phyloP scores from a whole-genome alignment of 2,888 invertebrate species.

The Synanthedon vespiformis region DNA sequence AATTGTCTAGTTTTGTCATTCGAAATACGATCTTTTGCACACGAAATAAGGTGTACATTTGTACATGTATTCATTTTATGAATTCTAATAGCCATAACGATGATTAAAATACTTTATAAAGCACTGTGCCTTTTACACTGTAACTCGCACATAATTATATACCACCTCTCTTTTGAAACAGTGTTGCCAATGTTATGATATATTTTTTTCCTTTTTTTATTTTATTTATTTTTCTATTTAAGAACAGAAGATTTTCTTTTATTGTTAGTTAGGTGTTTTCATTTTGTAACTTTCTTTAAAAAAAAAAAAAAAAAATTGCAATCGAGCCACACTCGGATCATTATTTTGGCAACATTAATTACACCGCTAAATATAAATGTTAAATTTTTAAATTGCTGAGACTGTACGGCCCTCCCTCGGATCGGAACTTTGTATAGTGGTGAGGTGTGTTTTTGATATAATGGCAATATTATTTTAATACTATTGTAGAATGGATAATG shows the following conservation, averaged over 20 bases:
- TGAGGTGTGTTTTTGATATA: not conserved
- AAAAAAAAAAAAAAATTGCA: no score
- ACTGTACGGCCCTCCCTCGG: slow-evolving; percentile 27
- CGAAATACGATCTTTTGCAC: no score
- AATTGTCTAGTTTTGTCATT: no score
- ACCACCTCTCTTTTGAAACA: slow-evolving; percentile 3
- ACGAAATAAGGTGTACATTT: no score
- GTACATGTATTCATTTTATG: no score
- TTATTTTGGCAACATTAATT: slow-evolving; percentile 30
- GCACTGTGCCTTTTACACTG: not conserved
- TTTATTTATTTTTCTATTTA: not conserved
- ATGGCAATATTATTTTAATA: slow-evolving; percentile 1
- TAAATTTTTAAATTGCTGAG: slow-evolving; percentile 17
- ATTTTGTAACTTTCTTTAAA: no score
- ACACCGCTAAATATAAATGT: slow-evolving; percentile 11
- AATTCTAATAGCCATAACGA: no score
- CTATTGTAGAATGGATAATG: slow-evolving; percentile 1
- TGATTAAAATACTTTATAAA: no score
- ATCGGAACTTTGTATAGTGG: slow-evolving; percentile 1
- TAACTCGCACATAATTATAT: not conserved
- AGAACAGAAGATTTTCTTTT: no score
- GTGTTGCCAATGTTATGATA: slow-evolving; percentile 9
- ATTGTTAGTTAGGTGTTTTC: no score
- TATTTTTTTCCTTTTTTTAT: slow-evolving; percentile 1
- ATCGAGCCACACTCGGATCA: not conserved